A percentile compares a stretch with the other conserved stretches of the same genome.
Conservation (phyloP, 2,113 vertebrate genomes). For the Trematocara stigmaticum region DNA sequence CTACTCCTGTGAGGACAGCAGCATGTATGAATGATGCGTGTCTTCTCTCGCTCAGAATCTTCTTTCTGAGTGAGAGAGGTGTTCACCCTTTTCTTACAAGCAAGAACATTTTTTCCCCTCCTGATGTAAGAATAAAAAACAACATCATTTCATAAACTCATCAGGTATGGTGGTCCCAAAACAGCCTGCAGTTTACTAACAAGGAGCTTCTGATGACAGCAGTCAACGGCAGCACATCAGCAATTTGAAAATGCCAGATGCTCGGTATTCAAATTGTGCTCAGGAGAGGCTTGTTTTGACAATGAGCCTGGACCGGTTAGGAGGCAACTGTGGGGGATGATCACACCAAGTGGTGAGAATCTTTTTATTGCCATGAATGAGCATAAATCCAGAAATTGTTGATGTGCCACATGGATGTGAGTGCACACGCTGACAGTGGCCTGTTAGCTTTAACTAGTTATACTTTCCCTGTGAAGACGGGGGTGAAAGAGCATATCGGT, state of each 20-base stretch:
- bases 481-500: background rate
- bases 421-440: background rate
- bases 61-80: background rate
- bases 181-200: constrained; percentile 15
- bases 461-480: background rate
- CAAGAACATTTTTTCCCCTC: background rate
- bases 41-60: background rate
- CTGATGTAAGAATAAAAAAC: background rate
- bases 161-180: constrained; percentile 5
- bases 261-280: constrained; percentile 16
- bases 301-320: background rate
- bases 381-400: background rate
- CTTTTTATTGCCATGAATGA: background rate
- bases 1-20: background rate
- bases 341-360: background rate
- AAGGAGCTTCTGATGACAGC: constrained; percentile 18
- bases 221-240: constrained; percentile 20
- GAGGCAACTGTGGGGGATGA: background rate
- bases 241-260: constrained; percentile 53
- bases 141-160: constrained; percentile 5
- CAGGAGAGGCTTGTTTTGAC: constrained; percentile 35
- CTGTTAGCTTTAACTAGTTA: background rate
- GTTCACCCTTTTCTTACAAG: background rate
- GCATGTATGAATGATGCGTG: background rate
- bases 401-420: background rate